These are phyloP conservation scores for Eulemur rubriventer DNA, from an alignment of 2,797 vertebrate species.

Conservation along the genomic window DNA sequence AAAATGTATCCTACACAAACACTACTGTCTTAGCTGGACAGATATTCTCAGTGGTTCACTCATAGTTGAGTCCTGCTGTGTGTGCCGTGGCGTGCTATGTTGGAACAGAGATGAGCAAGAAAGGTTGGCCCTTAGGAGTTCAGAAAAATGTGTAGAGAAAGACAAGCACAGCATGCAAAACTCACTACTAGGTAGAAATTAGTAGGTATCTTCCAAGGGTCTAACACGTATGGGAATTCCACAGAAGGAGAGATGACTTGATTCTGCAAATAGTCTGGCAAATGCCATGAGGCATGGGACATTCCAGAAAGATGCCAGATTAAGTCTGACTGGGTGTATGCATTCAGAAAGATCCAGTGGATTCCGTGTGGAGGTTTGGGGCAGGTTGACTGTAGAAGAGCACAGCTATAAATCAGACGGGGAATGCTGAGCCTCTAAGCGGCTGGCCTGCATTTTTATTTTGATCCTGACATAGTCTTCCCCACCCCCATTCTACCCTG, in stretches of 20 bases:
- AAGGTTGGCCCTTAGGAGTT: background rate
- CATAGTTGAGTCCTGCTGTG: background rate
- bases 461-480: background rate
- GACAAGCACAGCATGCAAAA: background rate
- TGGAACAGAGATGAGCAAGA: background rate
- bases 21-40: background rate
- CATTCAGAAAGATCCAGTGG: background rate
- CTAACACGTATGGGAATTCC: background rate
- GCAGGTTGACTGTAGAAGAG: background rate
- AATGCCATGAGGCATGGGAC: background rate
- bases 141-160: background rate
- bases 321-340: background rate
- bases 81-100: background rate
- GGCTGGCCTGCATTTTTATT: background rate
- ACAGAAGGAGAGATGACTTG: background rate
- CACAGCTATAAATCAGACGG: background rate
- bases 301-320: slow-evolving; percentile 53
- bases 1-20: background rate
- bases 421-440: background rate
- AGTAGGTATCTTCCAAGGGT: background rate
- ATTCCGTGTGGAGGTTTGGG: background rate
- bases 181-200: background rate
- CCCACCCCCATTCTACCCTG: background rate
- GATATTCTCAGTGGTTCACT: background rate
- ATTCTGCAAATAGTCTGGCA: slow-evolving; percentile 45